Evolutionary conservation across 2,113 vertebrate genomes (phyloP), one percentile per base, ranked within the genome.

Genomic region (Athene noctua): DNA sequence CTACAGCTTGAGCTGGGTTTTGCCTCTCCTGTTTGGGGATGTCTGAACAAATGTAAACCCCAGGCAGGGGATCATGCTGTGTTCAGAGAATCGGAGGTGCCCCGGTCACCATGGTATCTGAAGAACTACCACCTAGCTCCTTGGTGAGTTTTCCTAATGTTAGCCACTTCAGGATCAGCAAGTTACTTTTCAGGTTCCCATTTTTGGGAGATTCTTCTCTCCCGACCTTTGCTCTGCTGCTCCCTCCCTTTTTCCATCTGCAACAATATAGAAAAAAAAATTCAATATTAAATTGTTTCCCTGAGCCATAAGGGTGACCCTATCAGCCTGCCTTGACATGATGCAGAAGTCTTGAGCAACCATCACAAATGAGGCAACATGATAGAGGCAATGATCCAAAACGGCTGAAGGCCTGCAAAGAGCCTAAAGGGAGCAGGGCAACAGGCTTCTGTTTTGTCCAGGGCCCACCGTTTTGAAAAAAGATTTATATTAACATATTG

Each of bases 371-470:
- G 49, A 73, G 21, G 13, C 30, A 80, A 23, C 23, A 29, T 29
- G 62, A 65, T 16, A 61, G n/a, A 62, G 42, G 21, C 15, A 30
- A 2, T 1, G 1, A 30, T n/a, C 44, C 29, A 2, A 1, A 17
- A 47, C 59, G 36, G 27, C 30, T 70, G 72, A 77, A 72, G 19
- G 8, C 40, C 67, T 55, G 25, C 30, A 36, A 63, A 80, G n/a
- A 61, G 27, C 15, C 58, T 68, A 20, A 15, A 44, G 34, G 25
- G 7, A 67, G 38, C 30, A 65, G 44, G 10, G 8, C 51, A 62
- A 68, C 20, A 38, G 63, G 12, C 14, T 13, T 47, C n/a, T 27
- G 15, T 49, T 49, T 10, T 55, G 30, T 49, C 44, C 52, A 66
- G n/a, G 29, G 34, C 49, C 10, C 40, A 57, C 9, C 9, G 13